Evolutionary conservation across 2,888 invertebrate species (phyloP).

Genomic region (Campoplex nolae): DNA sequence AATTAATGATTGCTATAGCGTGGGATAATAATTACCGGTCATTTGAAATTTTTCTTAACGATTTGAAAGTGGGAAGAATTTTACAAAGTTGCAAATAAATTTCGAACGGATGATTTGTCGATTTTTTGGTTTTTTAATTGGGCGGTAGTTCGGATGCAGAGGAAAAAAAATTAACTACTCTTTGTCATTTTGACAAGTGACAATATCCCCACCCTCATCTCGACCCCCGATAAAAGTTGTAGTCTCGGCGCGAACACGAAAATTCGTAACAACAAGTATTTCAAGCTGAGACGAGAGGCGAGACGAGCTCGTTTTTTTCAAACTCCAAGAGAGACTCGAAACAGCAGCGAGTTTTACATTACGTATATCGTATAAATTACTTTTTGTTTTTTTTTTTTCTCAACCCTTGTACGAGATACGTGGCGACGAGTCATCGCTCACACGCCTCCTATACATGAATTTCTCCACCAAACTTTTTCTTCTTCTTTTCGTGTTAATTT

Average conservation of each 20-base stretch:
- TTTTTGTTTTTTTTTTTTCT: slow-evolving; percentile 4
- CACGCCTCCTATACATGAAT: slow-evolving; percentile 23
- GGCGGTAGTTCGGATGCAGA: background rate
- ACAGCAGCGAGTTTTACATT: slow-evolving; percentile 56
- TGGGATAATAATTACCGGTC: background rate
- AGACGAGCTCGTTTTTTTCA: slow-evolving; percentile 69
- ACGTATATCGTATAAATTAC: slow-evolving; percentile 37
- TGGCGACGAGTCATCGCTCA: slow-evolving; percentile 51
- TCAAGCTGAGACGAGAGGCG: slow-evolving; percentile 69
- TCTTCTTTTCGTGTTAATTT: slow-evolving; percentile 31
- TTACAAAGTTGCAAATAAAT: background rate
- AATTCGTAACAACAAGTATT: slow-evolving; percentile 63
- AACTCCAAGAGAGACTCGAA: slow-evolving; percentile 38
- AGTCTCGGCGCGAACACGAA: slow-evolving; percentile 64
- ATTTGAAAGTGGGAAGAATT: background rate
- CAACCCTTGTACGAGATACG: slow-evolving; percentile 31
- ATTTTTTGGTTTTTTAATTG: background rate
- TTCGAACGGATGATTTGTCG: slow-evolving; percentile 9
- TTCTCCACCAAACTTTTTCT: slow-evolving; percentile 18
- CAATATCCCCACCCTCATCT: background rate
- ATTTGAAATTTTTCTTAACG: no score
- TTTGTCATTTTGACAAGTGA: slow-evolving; percentile 25
- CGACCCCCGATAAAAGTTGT: background rate
- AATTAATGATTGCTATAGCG: background rate
- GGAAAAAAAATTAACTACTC: background rate